Evolutionary conservation across 1,140 invertebrate species (phyloP), one percentile per base, ranked within the genome.

Genomic region (Tetraneura akinire): DNA sequence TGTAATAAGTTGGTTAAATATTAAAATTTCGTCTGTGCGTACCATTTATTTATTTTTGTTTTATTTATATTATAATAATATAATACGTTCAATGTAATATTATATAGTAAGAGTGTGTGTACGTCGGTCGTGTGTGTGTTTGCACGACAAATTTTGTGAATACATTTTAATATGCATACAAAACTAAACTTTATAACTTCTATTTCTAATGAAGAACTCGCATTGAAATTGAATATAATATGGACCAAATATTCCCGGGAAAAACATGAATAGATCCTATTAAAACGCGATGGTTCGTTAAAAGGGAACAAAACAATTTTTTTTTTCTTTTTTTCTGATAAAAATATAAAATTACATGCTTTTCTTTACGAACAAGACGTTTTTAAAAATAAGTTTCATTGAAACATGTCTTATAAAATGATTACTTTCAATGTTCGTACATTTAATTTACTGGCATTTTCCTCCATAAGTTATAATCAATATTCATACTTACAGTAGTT

Each of bases 271-370:
- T 71, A 71, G 68, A 32, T 71, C 68, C 23, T 71, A 51, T 62
- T 32, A 62, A 62, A 62, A 62, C 29, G 47, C 21, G 1, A 13
- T 37, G 47, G 2, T 26, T 71, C 47, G 68, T 71, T 71, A 51
- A 51, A 71, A 29, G 5, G 26, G 26, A 71, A 29, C 45, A 71
- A 51, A 71, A 71, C 68, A 71, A 51, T 71, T 71, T 68, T 71
- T 37, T 37, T 4, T 71, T 68, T 71, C 8, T 37, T 4, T 37
- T 37, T 37, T 37, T 57, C 23, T 23, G 68, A 51, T 51, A 29
- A 51, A 51, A 71, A 71, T 71, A 71, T n/a, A 26, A 71, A 51
- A 71, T 71, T 51, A 71, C n/a, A 29, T 21, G 66, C 21, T 70
- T 70, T 71, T 71, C 16, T 71, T 51, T 29, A 9, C 9, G 26